Evolutionary conservation across 2,888 invertebrate genomes (phyloP).

Genomic region (Hirtodrosophila cameraria): DNA sequence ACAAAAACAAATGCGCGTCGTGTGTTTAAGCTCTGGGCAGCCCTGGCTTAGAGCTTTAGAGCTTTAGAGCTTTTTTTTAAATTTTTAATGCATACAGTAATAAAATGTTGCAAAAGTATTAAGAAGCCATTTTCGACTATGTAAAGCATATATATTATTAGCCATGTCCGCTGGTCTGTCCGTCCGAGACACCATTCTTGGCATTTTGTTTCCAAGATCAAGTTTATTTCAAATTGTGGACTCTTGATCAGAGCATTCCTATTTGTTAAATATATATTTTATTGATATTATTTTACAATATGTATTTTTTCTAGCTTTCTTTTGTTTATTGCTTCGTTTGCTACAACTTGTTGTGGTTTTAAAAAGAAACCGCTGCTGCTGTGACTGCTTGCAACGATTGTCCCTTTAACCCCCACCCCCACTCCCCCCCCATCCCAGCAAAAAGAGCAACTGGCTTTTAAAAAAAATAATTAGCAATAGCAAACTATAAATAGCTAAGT

Average conservation of each 20-base stretch:
- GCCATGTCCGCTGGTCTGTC: too few species aligned
- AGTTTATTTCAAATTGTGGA: too few species aligned
- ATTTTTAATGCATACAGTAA: too few species aligned
- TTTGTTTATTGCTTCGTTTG: constrained; percentile 18
- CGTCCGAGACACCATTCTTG: too few species aligned
- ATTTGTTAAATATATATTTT: neutral
- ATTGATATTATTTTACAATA: constrained; percentile 22
- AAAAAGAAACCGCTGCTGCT: neutral
- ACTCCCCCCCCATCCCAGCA: neutral
- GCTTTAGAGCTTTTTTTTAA: too few species aligned
- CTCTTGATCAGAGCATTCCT: constrained; percentile 5
- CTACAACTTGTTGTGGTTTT: constrained; percentile 8
- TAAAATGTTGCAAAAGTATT: too few species aligned
- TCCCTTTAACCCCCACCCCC: neutral
- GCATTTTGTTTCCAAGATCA: too few species aligned
- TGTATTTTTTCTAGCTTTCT: constrained; percentile 27
- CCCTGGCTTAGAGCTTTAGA: too few species aligned
- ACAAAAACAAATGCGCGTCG: too few species aligned
- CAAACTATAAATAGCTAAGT: constrained; percentile 52
- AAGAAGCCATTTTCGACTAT: too few species aligned
- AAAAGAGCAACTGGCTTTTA: constrained; percentile 37
- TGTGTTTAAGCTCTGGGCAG: too few species aligned
- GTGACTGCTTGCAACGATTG: neutral
- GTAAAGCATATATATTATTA: too few species aligned
- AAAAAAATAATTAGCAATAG: constrained; percentile 63